Base-by-base conservation (phyloP, 92 coral and sea anemone species). In the Paragorgia papillata region DNA sequence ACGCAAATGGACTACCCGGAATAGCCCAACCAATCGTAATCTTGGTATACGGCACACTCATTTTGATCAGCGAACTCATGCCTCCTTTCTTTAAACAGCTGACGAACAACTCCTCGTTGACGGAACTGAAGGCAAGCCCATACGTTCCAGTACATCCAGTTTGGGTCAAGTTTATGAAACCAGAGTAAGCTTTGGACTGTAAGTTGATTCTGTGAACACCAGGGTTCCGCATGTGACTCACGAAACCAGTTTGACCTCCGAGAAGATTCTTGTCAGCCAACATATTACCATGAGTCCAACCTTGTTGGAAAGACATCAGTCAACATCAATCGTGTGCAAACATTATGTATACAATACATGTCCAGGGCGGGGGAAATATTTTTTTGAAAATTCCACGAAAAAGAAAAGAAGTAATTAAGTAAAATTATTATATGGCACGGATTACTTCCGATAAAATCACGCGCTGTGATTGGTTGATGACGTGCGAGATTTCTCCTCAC, bases 231-330 rank as follows among this genome's bases (percentile, higher is more conserved):
- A 84, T 7, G 73, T 84, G 88, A n/a, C 84, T 84, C 14, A 84
- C 88, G 59, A 61, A 84, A 2, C 73, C 85, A 8, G 74, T 32
- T 12, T 79, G 69, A 26, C 88, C 88, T 15, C 79, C 53, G n/a
- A 33, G 34, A 31, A 84, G 18, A 39, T 80, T 21, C 49, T 62
- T 20, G 75, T 84, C 26, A 27, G 88, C 85, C 53, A 35, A 30
- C 88, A 84, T 79, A 62, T 24, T 69, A 44, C 88, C 88, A 29
- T 62, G 88, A 22, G 88, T 69, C 75, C 75, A 84, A 8, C 88
- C 88, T 83, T 56, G 2, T 4, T 9, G 39, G 17, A 17, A 1
- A n/a, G n/a, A n/a, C n/a, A n/a, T n/a, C n/a, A n/a, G n/a, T n/a
- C n/a, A n/a, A n/a, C n/a, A n/a, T n/a, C n/a, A n/a, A n/a, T n/a